Evolutionary conservation across 2,113 vertebrate species (phyloP).

Genomic region (Colius striatus): DNA sequence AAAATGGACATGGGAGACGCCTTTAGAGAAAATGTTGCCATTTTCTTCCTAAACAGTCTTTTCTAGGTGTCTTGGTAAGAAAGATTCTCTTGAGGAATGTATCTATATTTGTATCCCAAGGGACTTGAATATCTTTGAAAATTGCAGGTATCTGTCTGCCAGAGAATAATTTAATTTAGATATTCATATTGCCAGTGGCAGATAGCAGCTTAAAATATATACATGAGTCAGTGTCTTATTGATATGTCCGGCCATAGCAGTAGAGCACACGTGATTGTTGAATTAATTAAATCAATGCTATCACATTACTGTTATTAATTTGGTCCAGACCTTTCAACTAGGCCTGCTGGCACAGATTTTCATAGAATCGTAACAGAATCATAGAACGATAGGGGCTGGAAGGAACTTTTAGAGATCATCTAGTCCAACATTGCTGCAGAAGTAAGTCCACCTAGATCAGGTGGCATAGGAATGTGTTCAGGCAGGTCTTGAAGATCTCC

Average conservation of each 20-base stretch:
- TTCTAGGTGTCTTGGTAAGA: neutral
- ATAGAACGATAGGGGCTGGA: too few species aligned
- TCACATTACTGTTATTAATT: neutral
- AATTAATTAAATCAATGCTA: neutral
- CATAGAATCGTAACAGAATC: too few species aligned
- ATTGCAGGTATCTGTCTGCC: neutral
- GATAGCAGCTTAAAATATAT: neutral
- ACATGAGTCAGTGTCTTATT: neutral
- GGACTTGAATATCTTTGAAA: neutral
- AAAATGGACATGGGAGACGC: neutral
- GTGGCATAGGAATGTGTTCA: too few species aligned
- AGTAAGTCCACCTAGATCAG: too few species aligned
- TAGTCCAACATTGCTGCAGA: too few species aligned
- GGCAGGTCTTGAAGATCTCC: too few species aligned
- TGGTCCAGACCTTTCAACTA: neutral
- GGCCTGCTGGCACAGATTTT: neutral
- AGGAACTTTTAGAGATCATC: too few species aligned
- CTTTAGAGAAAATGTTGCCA: neutral
- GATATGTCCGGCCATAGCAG: neutral
- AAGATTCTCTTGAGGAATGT: neutral
- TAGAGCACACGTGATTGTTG: neutral
- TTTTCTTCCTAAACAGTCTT: neutral
- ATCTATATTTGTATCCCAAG: neutral
- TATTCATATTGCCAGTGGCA: neutral
- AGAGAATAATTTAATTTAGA: neutral